A percentile compares a stretch with the other conserved stretches of the same genome.
Conservation (phyloP, 2,888 invertebrate genomes). For the Acleris literana region DNA sequence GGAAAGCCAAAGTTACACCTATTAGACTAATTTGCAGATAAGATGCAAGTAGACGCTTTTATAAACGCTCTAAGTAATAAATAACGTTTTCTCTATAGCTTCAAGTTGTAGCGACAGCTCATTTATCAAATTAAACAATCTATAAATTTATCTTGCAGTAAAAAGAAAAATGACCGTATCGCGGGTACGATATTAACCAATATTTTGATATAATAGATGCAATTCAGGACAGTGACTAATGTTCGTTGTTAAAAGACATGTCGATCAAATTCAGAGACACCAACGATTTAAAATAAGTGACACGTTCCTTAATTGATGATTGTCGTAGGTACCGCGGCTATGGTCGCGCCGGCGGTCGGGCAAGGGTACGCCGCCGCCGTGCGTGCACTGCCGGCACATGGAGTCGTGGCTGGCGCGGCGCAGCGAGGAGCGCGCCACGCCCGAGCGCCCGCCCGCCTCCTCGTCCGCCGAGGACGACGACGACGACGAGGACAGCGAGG, state of each 20-base stretch:
- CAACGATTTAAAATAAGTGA: background rate
- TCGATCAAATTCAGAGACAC: conserved; percentile 10
- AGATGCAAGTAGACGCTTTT: too few species aligned
- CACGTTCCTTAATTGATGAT: conserved; percentile 6
- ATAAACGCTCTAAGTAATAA: too few species aligned
- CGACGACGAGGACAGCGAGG: conserved; percentile 79
- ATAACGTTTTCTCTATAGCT: too few species aligned
- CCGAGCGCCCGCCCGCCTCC: conserved; percentile 65
- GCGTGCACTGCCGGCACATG: conserved; percentile 90
- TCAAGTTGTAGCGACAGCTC: too few species aligned
- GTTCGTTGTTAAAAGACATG: conserved; percentile 1
- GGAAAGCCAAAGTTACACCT: too few species aligned
- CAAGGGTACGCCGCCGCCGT: conserved; percentile 86
- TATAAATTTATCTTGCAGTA: conserved; percentile 1
- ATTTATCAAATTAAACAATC: too few species aligned
- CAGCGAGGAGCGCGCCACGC: conserved; percentile 70
- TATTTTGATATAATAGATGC: conserved; percentile 5
- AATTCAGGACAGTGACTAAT: conserved; percentile 16
- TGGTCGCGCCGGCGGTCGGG: conserved; percentile 86
- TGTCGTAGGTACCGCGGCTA: conserved; percentile 83
- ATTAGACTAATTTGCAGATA: too few species aligned
- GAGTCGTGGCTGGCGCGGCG: conserved; percentile 87
- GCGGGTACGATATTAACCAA: background rate
- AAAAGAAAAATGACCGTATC: conserved; percentile 9
- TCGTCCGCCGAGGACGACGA: conserved; percentile 78